These are phyloP conservation scores for Halocynthia roretzi DNA, from an alignment of 23 tunicate genomes.

Conservation along the genomic window DNA sequence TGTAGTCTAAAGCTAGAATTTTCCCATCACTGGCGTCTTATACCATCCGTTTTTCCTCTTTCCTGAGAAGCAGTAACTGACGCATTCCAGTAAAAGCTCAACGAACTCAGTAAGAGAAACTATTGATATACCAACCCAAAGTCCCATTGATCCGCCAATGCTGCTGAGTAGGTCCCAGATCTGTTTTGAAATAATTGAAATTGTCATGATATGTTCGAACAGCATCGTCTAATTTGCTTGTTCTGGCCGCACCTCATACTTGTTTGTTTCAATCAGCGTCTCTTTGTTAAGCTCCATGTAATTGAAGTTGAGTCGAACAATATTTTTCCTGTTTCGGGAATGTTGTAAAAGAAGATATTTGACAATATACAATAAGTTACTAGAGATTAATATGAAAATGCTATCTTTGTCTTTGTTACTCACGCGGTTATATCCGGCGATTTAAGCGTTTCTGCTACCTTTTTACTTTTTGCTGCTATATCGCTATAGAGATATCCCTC, in stretches of 20 bases:
- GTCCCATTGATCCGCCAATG: constrained; percentile 6
- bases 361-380: not conserved
- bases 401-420: not conserved
- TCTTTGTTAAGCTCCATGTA: constrained; percentile 9
- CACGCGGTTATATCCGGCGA: not conserved
- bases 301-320: constrained; percentile 9
- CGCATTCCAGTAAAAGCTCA: not conserved
- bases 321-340: not conserved
- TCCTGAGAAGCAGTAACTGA: not conserved
- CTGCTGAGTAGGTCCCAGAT: constrained; percentile 6
- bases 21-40: too few relatives aligned
- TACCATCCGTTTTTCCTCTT: too few relatives aligned
- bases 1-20: too few relatives aligned
- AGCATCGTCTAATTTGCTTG: too few relatives aligned
- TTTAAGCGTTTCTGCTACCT: not conserved
- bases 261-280: not conserved
- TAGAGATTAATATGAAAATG: not conserved
- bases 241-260: not conserved
- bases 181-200: not conserved
- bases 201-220: too few relatives aligned
- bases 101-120: not conserved
- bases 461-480: not conserved
- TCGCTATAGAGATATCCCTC: constrained; percentile 2
- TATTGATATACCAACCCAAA: constrained; percentile 2
- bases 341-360: not conserved